These are phyloP conservation scores for Pediacus dermestoides DNA, from an alignment of 2,888 invertebrate species.

Conservation along the genomic window DNA sequence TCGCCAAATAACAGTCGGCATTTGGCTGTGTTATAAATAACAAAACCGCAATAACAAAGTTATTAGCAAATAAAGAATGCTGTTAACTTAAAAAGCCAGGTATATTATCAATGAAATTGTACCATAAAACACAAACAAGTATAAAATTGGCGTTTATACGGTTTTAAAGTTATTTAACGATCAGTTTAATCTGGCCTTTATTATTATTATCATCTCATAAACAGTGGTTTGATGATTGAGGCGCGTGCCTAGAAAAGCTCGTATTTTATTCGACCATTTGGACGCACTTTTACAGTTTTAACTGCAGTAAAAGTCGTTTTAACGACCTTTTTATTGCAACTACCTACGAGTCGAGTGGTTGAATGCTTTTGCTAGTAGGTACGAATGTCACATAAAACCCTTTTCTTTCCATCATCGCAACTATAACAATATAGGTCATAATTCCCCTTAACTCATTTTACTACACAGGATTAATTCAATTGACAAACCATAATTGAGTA, in stretches of 20 bases:
- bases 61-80: constrained; percentile 27
- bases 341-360: constrained; percentile 42
- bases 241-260: constrained; percentile 47
- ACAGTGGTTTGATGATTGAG: constrained; percentile 44
- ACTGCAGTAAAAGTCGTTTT: constrained; percentile 51
- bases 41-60: constrained; percentile 20
- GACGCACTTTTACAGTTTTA: constrained; percentile 51
- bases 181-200: constrained; percentile 49
- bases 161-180: constrained; percentile 49
- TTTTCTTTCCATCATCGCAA: constrained; percentile 26
- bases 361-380: constrained; percentile 34
- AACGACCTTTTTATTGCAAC: constrained; percentile 51
- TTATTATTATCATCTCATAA: constrained; percentile 49
- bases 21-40: constrained; percentile 11
- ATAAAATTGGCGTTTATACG: constrained; percentile 49
- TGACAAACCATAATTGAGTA: neutral
- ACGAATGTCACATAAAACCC: constrained; percentile 37
- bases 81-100: constrained; percentile 34
- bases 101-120: constrained; percentile 44
- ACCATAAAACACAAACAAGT: constrained; percentile 47
- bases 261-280: constrained; percentile 47
- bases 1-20: constrained; percentile 13
- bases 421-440: too few relatives aligned
- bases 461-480: neutral
- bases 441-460: too few relatives aligned